Base-by-base conservation (phyloP, 2,888 invertebrate species). In the Athalia rosae region DNA sequence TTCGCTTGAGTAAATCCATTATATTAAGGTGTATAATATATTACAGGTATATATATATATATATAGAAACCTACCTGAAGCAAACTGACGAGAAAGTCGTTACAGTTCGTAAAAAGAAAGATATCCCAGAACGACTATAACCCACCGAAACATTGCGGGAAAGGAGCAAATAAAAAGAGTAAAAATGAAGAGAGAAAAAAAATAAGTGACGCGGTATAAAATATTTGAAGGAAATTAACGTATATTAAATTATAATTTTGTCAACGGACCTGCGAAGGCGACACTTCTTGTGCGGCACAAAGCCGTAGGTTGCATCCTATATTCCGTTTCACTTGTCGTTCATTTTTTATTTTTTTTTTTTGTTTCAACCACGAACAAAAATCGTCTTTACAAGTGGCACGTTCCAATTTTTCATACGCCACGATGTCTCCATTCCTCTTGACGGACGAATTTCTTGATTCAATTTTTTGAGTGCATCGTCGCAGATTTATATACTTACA, bases 121-220 rank as follows among this genome's bases (percentile, higher is more conserved):
- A 56, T 28, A 28, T 58, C 59, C 77, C 69, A 76, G 69, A 78
- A 82, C 81, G 81, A 82, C 81, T 83, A 81, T 82, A 71, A 56
- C 82, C 82, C 84, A 85, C 84, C 82, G 85, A 85, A 84, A 86
- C 84, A 81, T 28, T 28, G 28, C 78, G 79, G 71, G 71, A 71
- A 43, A 13, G 58, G 45, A 58, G 56, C 71, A 45, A 58, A 71
- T 71, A 58, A 28, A 28, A 0, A 28, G 28, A 28, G 28, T 28
- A 2, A 28, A 28, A 28, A 28, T 28, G 28, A 28, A 28, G 28
- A 28, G 28, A 28, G 2, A 28, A 28, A 0, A 2, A 28, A 28
- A 28, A 0, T 28, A 28, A 28, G 28, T 28, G 28, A 28, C 28
- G 28, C 28, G 2, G 50, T 71, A 4, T 71, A 43, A 15, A 43